phyloP scores from a whole-genome alignment of 2,113 vertebrate genomes.

The Caretta caretta region DNA sequence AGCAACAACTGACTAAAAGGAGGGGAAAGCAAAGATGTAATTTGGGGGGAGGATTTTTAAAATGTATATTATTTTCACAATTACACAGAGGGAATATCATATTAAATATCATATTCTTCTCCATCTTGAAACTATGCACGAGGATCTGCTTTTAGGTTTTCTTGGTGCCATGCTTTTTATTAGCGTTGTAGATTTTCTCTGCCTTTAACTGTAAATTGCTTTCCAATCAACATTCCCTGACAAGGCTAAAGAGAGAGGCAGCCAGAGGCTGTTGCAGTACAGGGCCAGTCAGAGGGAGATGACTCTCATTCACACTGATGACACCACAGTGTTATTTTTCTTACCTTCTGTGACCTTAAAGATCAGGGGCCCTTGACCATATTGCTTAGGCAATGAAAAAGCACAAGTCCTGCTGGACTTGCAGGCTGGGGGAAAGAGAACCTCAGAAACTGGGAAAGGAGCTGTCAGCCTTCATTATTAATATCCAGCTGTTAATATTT shows the following conservation, averaged over 20 bases:
- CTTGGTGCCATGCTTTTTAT: constrained; percentile 31
- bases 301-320: constrained; percentile 77
- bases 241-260: constrained; percentile 82
- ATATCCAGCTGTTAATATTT: constrained; percentile 95
- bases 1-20: background rate
- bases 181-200: constrained; percentile 62
- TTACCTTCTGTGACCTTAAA: constrained; percentile 85
- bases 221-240: constrained; percentile 83
- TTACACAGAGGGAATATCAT: constrained; percentile 5
- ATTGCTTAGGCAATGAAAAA: constrained; percentile 64
- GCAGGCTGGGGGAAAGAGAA: constrained; percentile 77
- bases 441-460: constrained; percentile 85
- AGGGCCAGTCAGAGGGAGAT: constrained; percentile 67
- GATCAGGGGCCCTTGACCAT: constrained; percentile 82
- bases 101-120: constrained; percentile 21
- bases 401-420: constrained; percentile 71
- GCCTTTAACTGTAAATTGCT: constrained; percentile 77
- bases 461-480: constrained; percentile 96
- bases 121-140: background rate
- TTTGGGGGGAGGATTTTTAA: background rate
- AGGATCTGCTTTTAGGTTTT: constrained; percentile 4
- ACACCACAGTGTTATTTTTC: constrained; percentile 84
- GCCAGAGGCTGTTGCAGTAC: constrained; percentile 75
- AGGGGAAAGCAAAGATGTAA: background rate
- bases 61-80: constrained; percentile 13